Conservation (phyloP, 2,797 vertebrate genomes). For the Odontamblyopus lacepedii region DNA sequence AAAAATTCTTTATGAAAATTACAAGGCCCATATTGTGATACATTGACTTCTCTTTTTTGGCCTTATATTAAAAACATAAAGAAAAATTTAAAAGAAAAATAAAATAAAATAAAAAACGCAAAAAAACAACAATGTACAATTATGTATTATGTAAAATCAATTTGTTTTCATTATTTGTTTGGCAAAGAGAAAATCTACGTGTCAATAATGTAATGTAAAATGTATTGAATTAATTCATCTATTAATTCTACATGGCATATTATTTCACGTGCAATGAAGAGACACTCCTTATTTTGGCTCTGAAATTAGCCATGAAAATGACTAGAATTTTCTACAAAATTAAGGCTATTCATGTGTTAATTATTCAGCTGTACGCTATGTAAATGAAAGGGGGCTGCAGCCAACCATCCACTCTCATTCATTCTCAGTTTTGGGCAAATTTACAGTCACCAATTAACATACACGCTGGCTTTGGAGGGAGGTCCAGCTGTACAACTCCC, state of each 20-base stretch:
- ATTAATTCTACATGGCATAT: not conserved
- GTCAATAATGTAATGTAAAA: too few relatives aligned
- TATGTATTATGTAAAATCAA: too few relatives aligned
- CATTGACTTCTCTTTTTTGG: not conserved
- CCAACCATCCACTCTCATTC: not conserved
- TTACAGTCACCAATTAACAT: not conserved
- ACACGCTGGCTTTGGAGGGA: not conserved
- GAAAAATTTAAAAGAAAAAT: too few relatives aligned
- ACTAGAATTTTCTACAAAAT: not conserved
- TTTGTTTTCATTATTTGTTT: too few relatives aligned
- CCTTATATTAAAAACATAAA: not conserved
- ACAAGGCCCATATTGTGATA: not conserved
- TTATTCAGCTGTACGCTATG: constrained; percentile 7
- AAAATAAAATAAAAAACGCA: too few relatives aligned
- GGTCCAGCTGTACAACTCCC: not conserved
- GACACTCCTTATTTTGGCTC: not conserved
- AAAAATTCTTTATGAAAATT: not conserved
- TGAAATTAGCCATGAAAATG: constrained; percentile 2
- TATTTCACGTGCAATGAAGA: not conserved
- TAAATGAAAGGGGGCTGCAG: not conserved
- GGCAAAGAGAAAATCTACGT: too few relatives aligned
- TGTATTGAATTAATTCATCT: not conserved
- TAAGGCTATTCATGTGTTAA: constrained; percentile 10
- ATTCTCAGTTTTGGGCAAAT: constrained; percentile 6
- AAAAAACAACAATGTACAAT: too few relatives aligned